These are phyloP conservation scores for Saguinus imperator DNA, from an alignment of 2,113 vertebrate genomes.

Conservation along the genomic window DNA sequence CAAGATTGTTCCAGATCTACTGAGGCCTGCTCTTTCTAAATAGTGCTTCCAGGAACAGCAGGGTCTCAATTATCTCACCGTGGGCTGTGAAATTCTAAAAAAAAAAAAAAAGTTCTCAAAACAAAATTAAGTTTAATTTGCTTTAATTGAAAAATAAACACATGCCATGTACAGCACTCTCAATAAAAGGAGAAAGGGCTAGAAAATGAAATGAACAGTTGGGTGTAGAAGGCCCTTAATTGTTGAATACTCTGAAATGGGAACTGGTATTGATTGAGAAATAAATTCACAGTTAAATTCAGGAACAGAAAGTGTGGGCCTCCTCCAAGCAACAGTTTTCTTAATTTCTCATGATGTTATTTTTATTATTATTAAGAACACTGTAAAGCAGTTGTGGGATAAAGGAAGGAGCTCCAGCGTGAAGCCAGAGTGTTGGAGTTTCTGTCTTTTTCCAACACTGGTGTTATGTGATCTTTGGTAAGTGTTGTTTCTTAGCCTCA, in stretches of 20 bases:
- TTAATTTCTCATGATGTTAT: not conserved
- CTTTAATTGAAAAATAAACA: slow-evolving; percentile 80
- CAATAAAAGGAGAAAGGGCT: slow-evolving; percentile 51
- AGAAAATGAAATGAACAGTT: slow-evolving; percentile 66
- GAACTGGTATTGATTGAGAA: slow-evolving; percentile 28
- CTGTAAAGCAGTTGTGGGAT: not conserved
- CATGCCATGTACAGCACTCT: slow-evolving; percentile 65
- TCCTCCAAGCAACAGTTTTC: not conserved
- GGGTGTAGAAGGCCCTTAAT: slow-evolving; percentile 36
- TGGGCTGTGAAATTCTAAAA: slow-evolving; percentile 72
- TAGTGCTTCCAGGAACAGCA: slow-evolving; percentile 71
- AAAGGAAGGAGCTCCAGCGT: not conserved
- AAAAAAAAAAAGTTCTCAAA: slow-evolving; percentile 66
- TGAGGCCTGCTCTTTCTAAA: slow-evolving; percentile 44
- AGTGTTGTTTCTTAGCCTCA: not conserved
- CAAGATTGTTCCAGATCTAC: not conserved
- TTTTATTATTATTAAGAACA: not conserved
- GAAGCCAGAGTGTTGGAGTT: not conserved
- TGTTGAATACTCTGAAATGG: slow-evolving; percentile 15
- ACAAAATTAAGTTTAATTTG: slow-evolving; percentile 80
- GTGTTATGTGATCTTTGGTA: not conserved
- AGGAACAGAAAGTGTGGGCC: not conserved
- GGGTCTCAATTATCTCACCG: slow-evolving; percentile 77
- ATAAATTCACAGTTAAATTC: slow-evolving; percentile 31
- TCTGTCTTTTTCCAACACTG: not conserved